These are phyloP conservation scores for Chelonus formosanus DNA, from an alignment of 2,888 invertebrate genomes.

Conservation along the genomic window DNA sequence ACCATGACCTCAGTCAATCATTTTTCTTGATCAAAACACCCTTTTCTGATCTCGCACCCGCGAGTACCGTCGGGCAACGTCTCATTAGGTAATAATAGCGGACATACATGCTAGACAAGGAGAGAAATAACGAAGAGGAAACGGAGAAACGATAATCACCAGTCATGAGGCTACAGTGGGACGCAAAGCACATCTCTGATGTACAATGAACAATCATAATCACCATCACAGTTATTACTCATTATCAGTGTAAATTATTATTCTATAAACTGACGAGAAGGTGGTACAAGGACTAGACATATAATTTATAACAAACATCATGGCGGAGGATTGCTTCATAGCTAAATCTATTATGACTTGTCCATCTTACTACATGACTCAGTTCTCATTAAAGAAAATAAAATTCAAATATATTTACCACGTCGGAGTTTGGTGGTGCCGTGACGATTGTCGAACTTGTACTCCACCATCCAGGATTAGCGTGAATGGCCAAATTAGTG, in stretches of 20 bases:
- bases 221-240: slow-evolving; percentile 44
- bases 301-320: slow-evolving; percentile 42
- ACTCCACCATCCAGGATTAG: slow-evolving; percentile 60
- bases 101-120: slow-evolving; percentile 27
- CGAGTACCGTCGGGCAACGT: slow-evolving; percentile 39
- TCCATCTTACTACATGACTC: slow-evolving; percentile 53
- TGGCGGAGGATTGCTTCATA: slow-evolving; percentile 4
- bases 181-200: slow-evolving; percentile 25
- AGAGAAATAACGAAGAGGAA: slow-evolving; percentile 35
- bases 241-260: slow-evolving; percentile 46
- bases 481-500: slow-evolving; percentile 44
- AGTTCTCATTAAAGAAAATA: no score
- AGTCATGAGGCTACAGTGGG: slow-evolving; percentile 24
- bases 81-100: slow-evolving; percentile 46
- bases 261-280: slow-evolving; percentile 43
- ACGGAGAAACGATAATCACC: slow-evolving; percentile 36
- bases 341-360: slow-evolving; percentile 31
- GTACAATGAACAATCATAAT: slow-evolving; percentile 37
- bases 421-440: slow-evolving; percentile 59
- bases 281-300: slow-evolving; percentile 34
- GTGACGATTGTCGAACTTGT: slow-evolving; percentile 57
- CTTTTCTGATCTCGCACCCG: slow-evolving; percentile 38
- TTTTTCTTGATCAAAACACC: slow-evolving; percentile 14
- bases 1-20: slow-evolving; percentile 26
- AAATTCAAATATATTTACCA: slow-evolving; percentile 47